Evolutionary conservation across 2,888 invertebrate genomes (phyloP), one percentile per base, ranked within the genome.

Genomic region (Halocaridina rubra): DNA sequence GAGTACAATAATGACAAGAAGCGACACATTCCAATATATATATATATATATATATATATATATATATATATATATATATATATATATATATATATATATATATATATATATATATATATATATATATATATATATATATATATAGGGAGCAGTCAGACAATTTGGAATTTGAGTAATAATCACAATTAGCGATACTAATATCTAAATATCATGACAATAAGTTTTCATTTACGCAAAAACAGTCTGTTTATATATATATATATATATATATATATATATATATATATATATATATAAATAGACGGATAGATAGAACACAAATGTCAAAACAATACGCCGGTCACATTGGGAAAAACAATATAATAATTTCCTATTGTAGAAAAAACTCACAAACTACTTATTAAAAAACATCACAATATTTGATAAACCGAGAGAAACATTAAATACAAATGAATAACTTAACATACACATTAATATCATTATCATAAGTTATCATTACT

Each of bases 11-110:
- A 3, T 53, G 0, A 4, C n/a, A 4, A 10, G 53, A 4, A 2
- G 8, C 53, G 16, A 4, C 13, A 79, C 39, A 29, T 33, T 27
- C 19, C n/a, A 19, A 79, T 33, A 67, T 10, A 79, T 33, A 67
- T 33, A 79, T 67, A 79, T 33, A 32, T 33, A 79, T 33, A 64
- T 39, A 79, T 19, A 79, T 33, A 69, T 39, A 79, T 39, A 39
- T 69, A 79, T 67, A 67, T 67, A 64, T 67, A 67, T 67, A 79
- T 24, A 79, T 24, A 79, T 69, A 69, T 69, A 69, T 69, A 67
- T 69, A 69, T 69, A 69, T 69, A 69, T 39, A 4, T 69, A 33
- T 69, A 39, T 39, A 39, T 69, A 39, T 24, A 32, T 24, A 74
- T 46, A 74, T 24, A 46, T 33, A 1, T 33, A 71, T 33, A 32